Percentiles rank a stretch among this genome's conserved stretches.
phyloP scores from a whole-genome alignment of 2,888 invertebrate genomes.

The Serripes groenlandicus region DNA sequence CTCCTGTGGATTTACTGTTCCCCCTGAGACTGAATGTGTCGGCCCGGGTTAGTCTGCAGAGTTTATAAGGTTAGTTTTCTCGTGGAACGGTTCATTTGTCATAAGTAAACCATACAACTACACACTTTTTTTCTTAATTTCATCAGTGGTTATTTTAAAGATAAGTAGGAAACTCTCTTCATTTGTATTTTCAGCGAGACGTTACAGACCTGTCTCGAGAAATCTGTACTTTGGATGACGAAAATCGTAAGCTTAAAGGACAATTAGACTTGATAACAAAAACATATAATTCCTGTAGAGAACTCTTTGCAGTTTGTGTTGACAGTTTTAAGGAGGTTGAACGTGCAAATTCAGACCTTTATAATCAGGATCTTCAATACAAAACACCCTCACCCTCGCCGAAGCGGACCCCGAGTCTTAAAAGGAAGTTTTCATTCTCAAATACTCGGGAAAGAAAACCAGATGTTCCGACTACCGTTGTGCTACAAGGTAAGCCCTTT shows the following conservation, averaged over 20 bases:
- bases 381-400: slow-evolving; percentile 41
- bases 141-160: no score
- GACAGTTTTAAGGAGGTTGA: slow-evolving; percentile 67
- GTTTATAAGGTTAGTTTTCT: no score
- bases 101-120: no score
- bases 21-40: no score
- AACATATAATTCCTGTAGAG: slow-evolving; percentile 64
- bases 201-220: slow-evolving; percentile 66
- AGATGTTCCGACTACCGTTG: background rate
- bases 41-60: no score
- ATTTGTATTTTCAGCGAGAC: slow-evolving; percentile 48
- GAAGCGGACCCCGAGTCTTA: slow-evolving; percentile 42
- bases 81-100: no score
- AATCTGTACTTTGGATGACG: slow-evolving; percentile 62
- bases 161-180: background rate
- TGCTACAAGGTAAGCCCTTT: no score
- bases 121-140: no score
- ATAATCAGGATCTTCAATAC: slow-evolving; percentile 14
- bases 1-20: no score
- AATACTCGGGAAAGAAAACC: background rate
- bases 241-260: slow-evolving; percentile 53
- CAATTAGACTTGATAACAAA: slow-evolving; percentile 63
- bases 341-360: slow-evolving; percentile 28
- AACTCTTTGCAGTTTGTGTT: slow-evolving; percentile 67
- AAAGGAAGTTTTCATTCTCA: slow-evolving; percentile 55